Percentiles rank a stretch among this genome's conserved stretches.
Conservation (phyloP, 2,888 invertebrate genomes). For the Mycalesis mineus region DNA sequence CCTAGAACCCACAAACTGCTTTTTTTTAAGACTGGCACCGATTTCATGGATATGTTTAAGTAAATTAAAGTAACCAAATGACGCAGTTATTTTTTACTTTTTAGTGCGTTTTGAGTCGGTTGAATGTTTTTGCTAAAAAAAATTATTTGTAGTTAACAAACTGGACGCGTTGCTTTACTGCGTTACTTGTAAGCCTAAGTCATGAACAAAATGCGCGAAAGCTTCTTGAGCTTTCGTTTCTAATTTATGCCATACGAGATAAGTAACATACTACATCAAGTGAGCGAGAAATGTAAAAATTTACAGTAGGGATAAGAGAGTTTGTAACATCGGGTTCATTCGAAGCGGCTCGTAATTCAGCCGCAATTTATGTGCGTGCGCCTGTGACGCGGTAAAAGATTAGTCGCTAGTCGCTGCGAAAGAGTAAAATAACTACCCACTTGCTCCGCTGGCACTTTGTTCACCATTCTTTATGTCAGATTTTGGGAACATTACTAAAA, state of each 20-base stretch:
- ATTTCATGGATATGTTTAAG: no score
- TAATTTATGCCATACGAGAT: neutral
- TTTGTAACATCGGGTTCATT: conserved; percentile 50
- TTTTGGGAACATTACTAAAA: no score
- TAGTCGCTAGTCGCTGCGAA: conserved; percentile 56
- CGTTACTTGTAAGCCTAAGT: neutral
- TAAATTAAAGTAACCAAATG: no score
- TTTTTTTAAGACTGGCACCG: no score
- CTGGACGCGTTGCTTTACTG: no score
- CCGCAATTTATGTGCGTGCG: conserved; percentile 73
- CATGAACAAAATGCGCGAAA: neutral
- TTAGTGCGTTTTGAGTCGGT: no score
- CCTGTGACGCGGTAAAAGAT: conserved; percentile 71
- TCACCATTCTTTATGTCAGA: no score
- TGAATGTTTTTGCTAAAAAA: no score
- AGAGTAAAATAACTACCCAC: conserved; percentile 32
- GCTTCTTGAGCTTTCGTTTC: neutral
- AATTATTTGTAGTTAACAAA: no score
- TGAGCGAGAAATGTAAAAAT: conserved; percentile 47
- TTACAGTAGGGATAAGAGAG: conserved; percentile 50
- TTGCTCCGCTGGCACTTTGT: conserved; percentile 16
- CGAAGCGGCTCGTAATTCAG: conserved; percentile 60
- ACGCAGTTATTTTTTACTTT: no score
- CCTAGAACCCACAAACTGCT: no score
- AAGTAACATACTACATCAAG: conserved; percentile 5